These are phyloP conservation scores for Dipodomys ordii DNA, from an alignment of 2,113 vertebrate genomes.

Conservation along the genomic window DNA sequence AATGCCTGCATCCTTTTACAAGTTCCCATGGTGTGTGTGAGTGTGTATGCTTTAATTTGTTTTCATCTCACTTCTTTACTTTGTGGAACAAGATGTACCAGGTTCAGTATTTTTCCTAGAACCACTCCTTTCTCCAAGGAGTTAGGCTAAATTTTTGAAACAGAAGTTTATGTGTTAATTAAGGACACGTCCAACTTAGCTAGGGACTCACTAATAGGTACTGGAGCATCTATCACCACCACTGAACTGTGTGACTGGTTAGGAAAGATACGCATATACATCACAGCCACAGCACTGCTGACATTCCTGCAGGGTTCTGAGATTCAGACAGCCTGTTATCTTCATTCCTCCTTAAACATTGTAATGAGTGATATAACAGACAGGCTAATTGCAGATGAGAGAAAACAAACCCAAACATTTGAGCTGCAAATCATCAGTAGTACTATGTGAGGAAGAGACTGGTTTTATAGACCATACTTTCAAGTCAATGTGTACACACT, in stretches of 20 bases:
- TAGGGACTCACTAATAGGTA: background rate
- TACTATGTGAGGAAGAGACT: background rate
- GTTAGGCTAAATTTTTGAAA: conserved; percentile 5
- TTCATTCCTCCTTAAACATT: conserved; percentile 63
- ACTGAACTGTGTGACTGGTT: background rate
- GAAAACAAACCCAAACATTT: conserved; percentile 67
- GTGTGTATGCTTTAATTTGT: background rate
- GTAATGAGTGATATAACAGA: conserved; percentile 60
- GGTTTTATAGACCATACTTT: conserved; percentile 10
- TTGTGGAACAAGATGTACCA: background rate
- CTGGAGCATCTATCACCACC: background rate
- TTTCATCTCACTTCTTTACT: background rate
- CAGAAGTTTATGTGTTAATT: conserved; percentile 13
- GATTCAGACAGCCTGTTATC: conserved; percentile 61
- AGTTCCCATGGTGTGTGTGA: background rate
- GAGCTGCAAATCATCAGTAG: conserved; percentile 30
- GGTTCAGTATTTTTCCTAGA: background rate
- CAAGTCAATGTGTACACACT: background rate
- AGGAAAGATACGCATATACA: background rate
- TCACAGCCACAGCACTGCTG: background rate
- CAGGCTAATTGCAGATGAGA: conserved; percentile 65
- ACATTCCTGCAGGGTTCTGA: conserved; percentile 12
- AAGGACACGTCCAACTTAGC: background rate
- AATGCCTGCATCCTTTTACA: background rate
- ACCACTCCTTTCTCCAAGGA: background rate